Evolutionary conservation across 2,797 vertebrate genomes (phyloP).

Genomic region (Acridotheres tristis): DNA sequence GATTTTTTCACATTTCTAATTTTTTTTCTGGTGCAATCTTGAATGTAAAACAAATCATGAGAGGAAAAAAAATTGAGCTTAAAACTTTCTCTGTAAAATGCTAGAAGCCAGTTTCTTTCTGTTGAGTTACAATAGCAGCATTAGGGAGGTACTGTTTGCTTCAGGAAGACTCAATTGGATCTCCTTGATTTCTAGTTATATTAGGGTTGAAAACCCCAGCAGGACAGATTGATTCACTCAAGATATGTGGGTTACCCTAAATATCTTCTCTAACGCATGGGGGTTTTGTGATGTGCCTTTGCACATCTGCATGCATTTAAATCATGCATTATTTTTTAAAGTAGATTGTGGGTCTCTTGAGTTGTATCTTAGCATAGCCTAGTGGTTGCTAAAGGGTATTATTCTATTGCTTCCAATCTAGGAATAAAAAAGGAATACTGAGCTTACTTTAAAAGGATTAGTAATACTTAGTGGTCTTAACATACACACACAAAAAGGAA

Average conservation of each 20-base stretch:
- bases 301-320: neutral
- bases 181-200: neutral
- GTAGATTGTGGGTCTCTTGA: neutral
- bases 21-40: neutral
- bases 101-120: neutral
- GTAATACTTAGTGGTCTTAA: neutral
- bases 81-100: neutral
- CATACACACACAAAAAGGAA: neutral
- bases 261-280: neutral
- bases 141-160: neutral
- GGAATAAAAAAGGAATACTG: neutral
- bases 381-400: slow-evolving; percentile 68
- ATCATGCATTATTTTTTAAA: neutral
- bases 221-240: neutral
- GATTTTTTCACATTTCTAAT: neutral
- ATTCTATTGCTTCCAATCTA: neutral
- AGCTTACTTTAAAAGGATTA: neutral
- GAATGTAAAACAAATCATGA: neutral
- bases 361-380: slow-evolving; percentile 74
- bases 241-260: neutral
- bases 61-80: neutral
- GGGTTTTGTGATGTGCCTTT: neutral
- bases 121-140: neutral
- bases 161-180: neutral
- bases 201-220: neutral